phyloP scores from a whole-genome alignment of 2,888 invertebrate species.

The Minunthozetes semirufus region DNA sequence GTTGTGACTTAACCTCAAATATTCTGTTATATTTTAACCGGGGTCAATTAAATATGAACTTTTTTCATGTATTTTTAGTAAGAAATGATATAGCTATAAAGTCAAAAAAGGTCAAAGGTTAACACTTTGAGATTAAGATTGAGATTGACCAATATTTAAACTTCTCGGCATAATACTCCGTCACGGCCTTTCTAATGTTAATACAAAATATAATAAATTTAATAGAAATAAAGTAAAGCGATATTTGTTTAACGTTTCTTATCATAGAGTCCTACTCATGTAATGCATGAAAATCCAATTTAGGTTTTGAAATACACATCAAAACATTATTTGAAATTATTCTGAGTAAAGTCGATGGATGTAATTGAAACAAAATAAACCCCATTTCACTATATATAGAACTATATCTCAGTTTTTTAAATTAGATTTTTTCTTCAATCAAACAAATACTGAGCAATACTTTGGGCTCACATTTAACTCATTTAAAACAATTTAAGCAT shows the following conservation, averaged over 20 bases:
- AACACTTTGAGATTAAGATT: too few relatives aligned
- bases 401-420: background rate
- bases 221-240: background rate
- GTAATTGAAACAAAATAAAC: too few relatives aligned
- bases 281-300: slow-evolving; percentile 1
- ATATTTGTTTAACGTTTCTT: background rate
- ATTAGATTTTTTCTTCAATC: background rate
- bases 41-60: too few relatives aligned
- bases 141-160: background rate
- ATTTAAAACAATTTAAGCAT: slow-evolving; percentile 12
- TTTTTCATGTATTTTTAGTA: too few relatives aligned
- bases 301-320: background rate
- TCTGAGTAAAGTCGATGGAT: too few relatives aligned
- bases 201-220: background rate
- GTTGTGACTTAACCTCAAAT: background rate
- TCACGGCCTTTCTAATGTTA: background rate
- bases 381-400: too few relatives aligned
- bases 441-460: background rate
- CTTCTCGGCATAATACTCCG: too few relatives aligned
- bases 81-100: too few relatives aligned
- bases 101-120: too few relatives aligned
- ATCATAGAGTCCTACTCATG: background rate
- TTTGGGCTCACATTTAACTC: background rate
- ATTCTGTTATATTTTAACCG: too few relatives aligned
- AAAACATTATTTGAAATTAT: slow-evolving; percentile 4